Evolutionary conservation across 1,140 invertebrate genomes (phyloP).

Genomic region (Eulimnadia texana): DNA sequence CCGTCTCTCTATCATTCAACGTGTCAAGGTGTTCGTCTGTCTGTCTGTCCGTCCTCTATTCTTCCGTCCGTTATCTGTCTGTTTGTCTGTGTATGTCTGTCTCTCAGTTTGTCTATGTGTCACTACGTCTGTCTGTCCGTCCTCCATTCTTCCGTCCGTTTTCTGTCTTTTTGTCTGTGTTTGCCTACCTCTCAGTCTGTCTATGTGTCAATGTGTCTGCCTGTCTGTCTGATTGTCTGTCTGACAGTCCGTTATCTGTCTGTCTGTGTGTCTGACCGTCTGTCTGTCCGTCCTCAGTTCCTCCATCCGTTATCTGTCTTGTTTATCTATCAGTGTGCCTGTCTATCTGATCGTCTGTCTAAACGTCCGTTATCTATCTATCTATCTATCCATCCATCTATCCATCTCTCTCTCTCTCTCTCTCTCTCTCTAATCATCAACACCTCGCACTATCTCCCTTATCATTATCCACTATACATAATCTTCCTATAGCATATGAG

Average conservation of each 20-base stretch:
- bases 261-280: background rate
- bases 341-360: background rate
- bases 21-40: background rate
- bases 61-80: background rate
- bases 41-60: slow-evolving; percentile 1
- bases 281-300: background rate
- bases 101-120: too few species aligned
- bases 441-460: background rate
- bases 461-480: background rate
- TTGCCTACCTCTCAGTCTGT: background rate
- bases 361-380: too few species aligned
- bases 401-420: background rate
- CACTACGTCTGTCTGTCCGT: slow-evolving; percentile 1
- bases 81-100: background rate
- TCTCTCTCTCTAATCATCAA: background rate
- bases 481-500: background rate
- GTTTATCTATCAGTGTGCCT: background rate
- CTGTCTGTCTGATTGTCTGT: slow-evolving; percentile 6
- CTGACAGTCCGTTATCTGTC: background rate
- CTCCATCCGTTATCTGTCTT: background rate
- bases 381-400: background rate
- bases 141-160: background rate
- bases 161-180: background rate
- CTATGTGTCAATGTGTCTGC: background rate
- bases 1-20: background rate